Conservation (phyloP, 2,888 invertebrate species). For the Tetranychus truncatus region DNA sequence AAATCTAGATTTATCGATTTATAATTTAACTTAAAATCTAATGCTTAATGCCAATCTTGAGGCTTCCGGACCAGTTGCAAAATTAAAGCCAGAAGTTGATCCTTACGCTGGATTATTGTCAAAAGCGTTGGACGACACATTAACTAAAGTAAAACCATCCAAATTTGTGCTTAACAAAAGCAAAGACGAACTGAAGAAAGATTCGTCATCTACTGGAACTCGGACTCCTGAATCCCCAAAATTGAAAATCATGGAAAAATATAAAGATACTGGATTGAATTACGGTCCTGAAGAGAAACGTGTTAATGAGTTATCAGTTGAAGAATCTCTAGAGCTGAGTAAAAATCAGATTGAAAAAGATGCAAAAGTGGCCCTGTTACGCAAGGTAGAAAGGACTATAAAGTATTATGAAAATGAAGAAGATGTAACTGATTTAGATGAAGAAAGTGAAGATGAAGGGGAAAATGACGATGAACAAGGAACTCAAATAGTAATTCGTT, state of each 20-base stretch:
- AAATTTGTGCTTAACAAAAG: not conserved
- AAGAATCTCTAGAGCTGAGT: conserved; percentile 6
- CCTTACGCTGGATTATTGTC: not conserved
- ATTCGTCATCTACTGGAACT: not conserved
- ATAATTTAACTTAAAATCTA: not conserved
- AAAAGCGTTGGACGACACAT: not conserved
- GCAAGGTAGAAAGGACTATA: not conserved
- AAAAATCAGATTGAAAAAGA: conserved; percentile 9
- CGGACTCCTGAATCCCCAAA: not conserved
- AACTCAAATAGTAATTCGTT: too few species aligned
- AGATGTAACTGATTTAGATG: not conserved
- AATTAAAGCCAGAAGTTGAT: not conserved
- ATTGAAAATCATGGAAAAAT: not conserved
- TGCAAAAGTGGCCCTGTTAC: not conserved
- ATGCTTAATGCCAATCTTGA: not conserved
- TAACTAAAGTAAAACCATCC: not conserved
- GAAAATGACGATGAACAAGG: too few species aligned
- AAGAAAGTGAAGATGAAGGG: not conserved
- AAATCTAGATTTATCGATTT: not conserved
- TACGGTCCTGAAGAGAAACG: not conserved
- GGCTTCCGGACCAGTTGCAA: not conserved
- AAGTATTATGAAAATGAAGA: not conserved
- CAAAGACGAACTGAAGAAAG: not conserved
- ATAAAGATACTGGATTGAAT: not conserved
- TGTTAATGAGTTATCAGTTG: not conserved